These are phyloP conservation scores for Prinia subflava DNA, from an alignment of 2,113 vertebrate species.

Conservation along the genomic window DNA sequence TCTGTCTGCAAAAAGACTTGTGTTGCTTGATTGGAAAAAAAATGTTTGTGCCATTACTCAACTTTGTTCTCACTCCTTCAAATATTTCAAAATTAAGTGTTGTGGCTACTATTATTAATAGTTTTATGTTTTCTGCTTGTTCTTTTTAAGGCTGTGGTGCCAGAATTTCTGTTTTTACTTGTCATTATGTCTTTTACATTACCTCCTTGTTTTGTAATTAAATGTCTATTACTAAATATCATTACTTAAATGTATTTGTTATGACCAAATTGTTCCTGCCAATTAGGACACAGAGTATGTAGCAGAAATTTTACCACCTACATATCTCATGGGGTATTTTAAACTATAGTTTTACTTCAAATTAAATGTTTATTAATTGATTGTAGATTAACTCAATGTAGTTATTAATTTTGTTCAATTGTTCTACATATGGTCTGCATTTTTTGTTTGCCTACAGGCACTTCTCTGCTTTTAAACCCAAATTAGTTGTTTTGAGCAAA, in stretches of 20 bases:
- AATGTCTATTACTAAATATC: background rate
- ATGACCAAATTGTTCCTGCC: background rate
- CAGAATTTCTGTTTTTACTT: background rate
- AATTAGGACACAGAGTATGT: background rate
- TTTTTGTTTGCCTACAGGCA: background rate
- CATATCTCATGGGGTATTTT: background rate
- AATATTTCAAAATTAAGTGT: background rate
- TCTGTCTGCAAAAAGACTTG: background rate
- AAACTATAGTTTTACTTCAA: background rate
- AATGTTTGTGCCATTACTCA: background rate
- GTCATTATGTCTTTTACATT: background rate
- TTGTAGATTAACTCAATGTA: background rate
- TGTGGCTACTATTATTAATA: background rate
- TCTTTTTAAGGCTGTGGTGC: background rate
- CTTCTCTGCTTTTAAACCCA: background rate
- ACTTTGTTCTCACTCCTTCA: background rate
- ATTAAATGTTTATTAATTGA: background rate
- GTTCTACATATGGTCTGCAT: background rate
- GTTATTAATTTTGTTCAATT: background rate
- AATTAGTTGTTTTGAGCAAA: background rate
- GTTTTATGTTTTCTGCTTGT: background rate
- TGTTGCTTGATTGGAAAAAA: background rate
- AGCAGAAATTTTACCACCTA: background rate
- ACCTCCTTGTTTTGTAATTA: background rate
- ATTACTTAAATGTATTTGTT: background rate